phyloP scores from a whole-genome alignment of 2,113 vertebrate species.

The Haliaeetus leucogaster region DNA sequence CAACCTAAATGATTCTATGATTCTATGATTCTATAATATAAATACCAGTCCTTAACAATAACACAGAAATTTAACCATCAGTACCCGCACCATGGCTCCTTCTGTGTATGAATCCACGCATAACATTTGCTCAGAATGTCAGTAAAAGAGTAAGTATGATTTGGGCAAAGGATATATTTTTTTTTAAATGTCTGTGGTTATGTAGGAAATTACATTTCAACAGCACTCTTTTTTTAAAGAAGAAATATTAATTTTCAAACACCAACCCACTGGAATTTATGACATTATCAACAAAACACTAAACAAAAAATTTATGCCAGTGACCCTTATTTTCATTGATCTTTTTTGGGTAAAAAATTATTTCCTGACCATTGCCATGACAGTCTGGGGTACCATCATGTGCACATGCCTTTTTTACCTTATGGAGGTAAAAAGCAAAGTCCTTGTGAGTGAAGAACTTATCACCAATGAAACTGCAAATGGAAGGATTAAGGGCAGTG shows the following conservation, averaged over 20 bases:
- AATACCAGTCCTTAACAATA: not conserved
- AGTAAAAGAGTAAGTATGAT: not conserved
- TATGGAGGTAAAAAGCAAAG: not conserved
- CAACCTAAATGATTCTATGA: no score
- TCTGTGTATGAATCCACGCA: not conserved
- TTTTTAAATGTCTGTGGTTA: not conserved
- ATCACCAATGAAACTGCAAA: not conserved
- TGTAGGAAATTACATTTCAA: not conserved
- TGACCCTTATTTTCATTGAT: not conserved
- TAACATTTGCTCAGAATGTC: not conserved
- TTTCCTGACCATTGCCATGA: not conserved
- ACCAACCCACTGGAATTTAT: not conserved
- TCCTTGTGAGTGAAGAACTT: not conserved
- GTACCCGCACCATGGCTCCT: not conserved
- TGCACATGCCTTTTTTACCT: not conserved
- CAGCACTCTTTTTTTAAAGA: not conserved
- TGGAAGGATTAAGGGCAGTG: not conserved
- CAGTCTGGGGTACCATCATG: not conserved
- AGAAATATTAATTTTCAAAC: not conserved
- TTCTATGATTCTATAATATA: not conserved
- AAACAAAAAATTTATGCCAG: not conserved
- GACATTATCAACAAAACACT: not conserved
- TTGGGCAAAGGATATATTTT: not conserved
- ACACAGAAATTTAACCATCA: not conserved
- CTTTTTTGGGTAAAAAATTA: not conserved